Evolutionary conservation across 1,140 invertebrate species (phyloP), one percentile per base, ranked within the genome.

Genomic region (Wasmannia auropunctata): DNA sequence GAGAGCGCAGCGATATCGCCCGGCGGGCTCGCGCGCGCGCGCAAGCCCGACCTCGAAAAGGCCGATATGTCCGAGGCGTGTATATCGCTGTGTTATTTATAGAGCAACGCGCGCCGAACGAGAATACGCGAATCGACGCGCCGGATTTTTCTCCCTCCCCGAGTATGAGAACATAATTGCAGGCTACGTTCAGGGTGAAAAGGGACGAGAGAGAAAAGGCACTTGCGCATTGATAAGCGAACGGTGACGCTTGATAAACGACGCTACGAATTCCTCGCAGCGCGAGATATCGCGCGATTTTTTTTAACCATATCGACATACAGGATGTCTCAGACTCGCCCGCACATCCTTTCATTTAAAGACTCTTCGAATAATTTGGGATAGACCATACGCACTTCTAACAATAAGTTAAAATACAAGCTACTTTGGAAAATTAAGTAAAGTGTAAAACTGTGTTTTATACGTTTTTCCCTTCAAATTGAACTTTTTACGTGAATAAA

Each of bases 131-230:
- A 60, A 34, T 77, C 75, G 58, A 34, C 34, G 22, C 16, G n/a
- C n/a, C n/a, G 46, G 51, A 83, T 83, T 83, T 74, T 81, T 72
- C 14, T 11, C 43, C 62, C 8, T n/a, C 3, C 43, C 3, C 67
- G n/a, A 28, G 25, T 43, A 74, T 58, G 79, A 83, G 40, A 83
- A 83, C 51, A 83, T 83, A 83, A 83, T 83, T 83, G 79, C 8
- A 60, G 79, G 51, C 14, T 74, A 54, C n/a, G 67, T 34, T 11
- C 25, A 19, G 25, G 11, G 19, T 37, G 54, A 60, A 83, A 72
- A 74, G 67, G 14, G 14, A 40, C 37, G 67, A 43, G 51, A 19
- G 56, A 60, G 51, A 19, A 43, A 60, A 31, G 79, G 67, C 10
- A 28, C 19, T n/a, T 19, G 51, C 37, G 51, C 19, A 25, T 72